phyloP scores from a whole-genome alignment of 2,113 vertebrate genomes.

The Oncorhynchus nerka region DNA sequence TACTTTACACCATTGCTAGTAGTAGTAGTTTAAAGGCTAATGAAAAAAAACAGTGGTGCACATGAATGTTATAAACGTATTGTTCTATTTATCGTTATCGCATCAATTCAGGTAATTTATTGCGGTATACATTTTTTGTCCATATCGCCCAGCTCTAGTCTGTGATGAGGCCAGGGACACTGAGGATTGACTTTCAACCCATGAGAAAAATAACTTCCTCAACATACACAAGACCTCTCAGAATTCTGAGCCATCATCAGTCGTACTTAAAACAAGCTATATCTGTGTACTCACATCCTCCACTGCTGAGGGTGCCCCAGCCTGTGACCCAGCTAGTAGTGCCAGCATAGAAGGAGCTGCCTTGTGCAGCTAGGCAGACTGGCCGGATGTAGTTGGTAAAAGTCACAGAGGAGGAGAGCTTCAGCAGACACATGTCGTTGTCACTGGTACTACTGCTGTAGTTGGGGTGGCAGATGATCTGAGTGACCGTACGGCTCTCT shows the following conservation, averaged over 20 bases:
- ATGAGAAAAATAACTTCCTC: not conserved
- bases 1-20: no score
- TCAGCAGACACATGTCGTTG: slow-evolving; percentile 76
- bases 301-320: slow-evolving; percentile 58
- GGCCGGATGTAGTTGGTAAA: slow-evolving; percentile 54
- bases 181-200: slow-evolving; percentile 12
- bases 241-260: not conserved
- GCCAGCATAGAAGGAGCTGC: slow-evolving; percentile 38
- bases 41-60: no score
- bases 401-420: slow-evolving; percentile 37
- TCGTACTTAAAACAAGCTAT: not conserved
- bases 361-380: slow-evolving; percentile 68
- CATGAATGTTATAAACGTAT: no score
- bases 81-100: no score
- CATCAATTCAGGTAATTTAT: no score
- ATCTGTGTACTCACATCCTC: slow-evolving; percentile 47
- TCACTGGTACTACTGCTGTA: slow-evolving; percentile 33
- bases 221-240: slow-evolving; percentile 1
- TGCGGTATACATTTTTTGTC: no score
- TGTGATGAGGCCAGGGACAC: slow-evolving; percentile 7
- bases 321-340: slow-evolving; percentile 59
- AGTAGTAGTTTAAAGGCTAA: no score
- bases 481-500: fast-evolving
- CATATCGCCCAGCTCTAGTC: not conserved
- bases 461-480: slow-evolving; percentile 36